Conservation (phyloP, 2,113 vertebrate species). For the Oryzias woworae region DNA sequence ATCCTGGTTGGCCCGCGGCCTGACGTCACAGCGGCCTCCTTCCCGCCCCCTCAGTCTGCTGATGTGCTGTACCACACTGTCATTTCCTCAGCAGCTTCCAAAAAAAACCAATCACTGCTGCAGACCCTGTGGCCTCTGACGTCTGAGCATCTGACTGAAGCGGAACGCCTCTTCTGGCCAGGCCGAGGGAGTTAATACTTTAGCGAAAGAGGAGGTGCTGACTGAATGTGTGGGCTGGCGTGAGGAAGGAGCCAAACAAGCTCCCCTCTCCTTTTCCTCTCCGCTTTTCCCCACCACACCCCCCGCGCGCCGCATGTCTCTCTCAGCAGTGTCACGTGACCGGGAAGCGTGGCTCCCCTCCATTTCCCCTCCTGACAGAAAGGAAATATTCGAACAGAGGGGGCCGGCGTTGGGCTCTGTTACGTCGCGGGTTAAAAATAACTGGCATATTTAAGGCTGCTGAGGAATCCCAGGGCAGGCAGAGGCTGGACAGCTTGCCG, state of each 20-base stretch:
- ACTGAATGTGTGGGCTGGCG: slow-evolving; percentile 42
- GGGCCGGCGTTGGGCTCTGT: slow-evolving; percentile 82
- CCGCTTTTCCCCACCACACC: slow-evolving; percentile 43
- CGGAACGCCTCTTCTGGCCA: slow-evolving; percentile 58
- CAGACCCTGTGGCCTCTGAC: slow-evolving; percentile 77
- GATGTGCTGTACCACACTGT: slow-evolving; percentile 86
- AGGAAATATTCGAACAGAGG: slow-evolving; percentile 90
- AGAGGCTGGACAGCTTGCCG: slow-evolving; percentile 84
- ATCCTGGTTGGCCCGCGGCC: slow-evolving; percentile 84
- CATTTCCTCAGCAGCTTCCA: slow-evolving; percentile 85
- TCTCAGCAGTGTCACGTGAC: slow-evolving; percentile 83
- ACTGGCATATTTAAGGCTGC: slow-evolving; percentile 97
- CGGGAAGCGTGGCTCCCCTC: slow-evolving; percentile 94
- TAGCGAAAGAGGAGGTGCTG: slow-evolving; percentile 35
- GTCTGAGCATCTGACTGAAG: slow-evolving; percentile 74
- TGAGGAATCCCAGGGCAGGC: slow-evolving; percentile 93
- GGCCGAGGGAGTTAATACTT: slow-evolving; percentile 75
- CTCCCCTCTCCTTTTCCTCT: slow-evolving; percentile 40
- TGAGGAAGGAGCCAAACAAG: slow-evolving; percentile 47
- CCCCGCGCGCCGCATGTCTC: slow-evolving; percentile 64
- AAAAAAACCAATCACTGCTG: slow-evolving; percentile 83
- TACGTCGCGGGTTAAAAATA: slow-evolving; percentile 99
- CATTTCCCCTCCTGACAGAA: slow-evolving; percentile 94
- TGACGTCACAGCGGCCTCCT: slow-evolving; percentile 84
- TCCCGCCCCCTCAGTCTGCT: slow-evolving; percentile 80